These are phyloP conservation scores for Tetragonula carbonaria DNA, from an alignment of 2,888 invertebrate genomes.

Conservation along the genomic window DNA sequence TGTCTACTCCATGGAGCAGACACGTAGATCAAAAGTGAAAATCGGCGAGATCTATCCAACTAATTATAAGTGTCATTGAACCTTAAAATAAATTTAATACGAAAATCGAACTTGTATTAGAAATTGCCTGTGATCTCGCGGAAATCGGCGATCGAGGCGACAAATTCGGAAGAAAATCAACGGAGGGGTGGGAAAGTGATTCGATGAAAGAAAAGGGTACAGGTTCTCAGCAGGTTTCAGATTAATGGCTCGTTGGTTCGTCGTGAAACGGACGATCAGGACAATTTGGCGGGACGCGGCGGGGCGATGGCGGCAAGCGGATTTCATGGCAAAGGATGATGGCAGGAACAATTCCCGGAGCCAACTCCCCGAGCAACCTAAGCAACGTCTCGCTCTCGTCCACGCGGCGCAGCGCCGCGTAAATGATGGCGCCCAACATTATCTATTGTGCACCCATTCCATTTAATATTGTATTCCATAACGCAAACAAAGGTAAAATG, in stretches of 20 bases:
- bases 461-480: conserved; percentile 84
- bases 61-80: no score
- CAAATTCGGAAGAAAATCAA: neutral
- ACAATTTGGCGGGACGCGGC: conserved; percentile 3
- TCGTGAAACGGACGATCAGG: conserved; percentile 46
- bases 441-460: conserved; percentile 83
- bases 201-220: conserved; percentile 9
- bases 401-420: conserved; percentile 58
- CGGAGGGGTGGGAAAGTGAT: neutral
- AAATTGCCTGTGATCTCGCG: neutral
- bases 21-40: neutral
- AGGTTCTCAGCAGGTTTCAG: conserved; percentile 38
- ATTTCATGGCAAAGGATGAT: conserved; percentile 33
- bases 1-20: no score
- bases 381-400: conserved; percentile 71
- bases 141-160: neutral
- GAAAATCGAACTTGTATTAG: no score
- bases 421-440: conserved; percentile 82
- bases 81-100: no score
- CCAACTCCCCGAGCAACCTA: conserved; percentile 62
- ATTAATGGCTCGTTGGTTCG: conserved; percentile 25
- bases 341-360: conserved; percentile 54
- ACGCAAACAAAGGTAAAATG: conserved; percentile 84
- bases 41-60: neutral
- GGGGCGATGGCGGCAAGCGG: neutral